Conservation (phyloP, 2,797 vertebrate genomes). For the Bradypus variegatus region DNA sequence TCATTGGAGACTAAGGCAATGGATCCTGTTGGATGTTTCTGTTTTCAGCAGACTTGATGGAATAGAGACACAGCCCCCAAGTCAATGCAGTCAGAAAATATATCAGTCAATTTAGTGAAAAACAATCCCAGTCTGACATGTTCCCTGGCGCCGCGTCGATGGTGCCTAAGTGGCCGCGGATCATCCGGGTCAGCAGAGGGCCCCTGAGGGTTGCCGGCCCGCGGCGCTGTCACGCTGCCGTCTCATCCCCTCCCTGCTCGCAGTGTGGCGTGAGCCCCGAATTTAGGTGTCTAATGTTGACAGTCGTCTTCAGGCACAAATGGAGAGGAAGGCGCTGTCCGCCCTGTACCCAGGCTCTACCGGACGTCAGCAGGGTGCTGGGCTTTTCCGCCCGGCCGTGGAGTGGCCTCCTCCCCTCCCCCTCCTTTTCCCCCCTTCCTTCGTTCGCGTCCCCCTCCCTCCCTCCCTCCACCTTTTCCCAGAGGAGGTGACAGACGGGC, state of each 20-base stretch:
- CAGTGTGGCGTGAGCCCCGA: rapidly evolving
- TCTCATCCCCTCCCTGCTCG: neutral
- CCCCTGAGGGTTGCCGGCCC: neutral
- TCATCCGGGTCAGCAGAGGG: neutral
- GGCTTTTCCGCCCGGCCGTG: constrained; percentile 53
- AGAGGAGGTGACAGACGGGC: constrained; percentile 97
- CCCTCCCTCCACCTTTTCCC: constrained; percentile 79
- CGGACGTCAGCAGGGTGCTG: constrained; percentile 56
- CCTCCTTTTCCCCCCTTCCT: constrained; percentile 50
- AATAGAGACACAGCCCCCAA: neutral
- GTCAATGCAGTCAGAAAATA: constrained; percentile 11
- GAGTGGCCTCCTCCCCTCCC: constrained; percentile 62
- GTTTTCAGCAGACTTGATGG: neutral
- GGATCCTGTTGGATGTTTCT: neutral
- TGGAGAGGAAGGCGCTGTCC: constrained; percentile 61
- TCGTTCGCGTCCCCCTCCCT: constrained; percentile 54
- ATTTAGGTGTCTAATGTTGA: constrained; percentile 26
- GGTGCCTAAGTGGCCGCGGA: neutral
- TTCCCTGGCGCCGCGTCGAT: neutral
- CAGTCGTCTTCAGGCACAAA: constrained; percentile 62
- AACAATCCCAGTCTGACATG: neutral
- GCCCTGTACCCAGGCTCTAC: constrained; percentile 64
- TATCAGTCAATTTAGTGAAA: constrained; percentile 25
- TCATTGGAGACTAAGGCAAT: neutral
- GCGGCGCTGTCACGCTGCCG: neutral